A percentile compares a stretch with the other conserved stretches of the same genome.
These are phyloP conservation scores for Gymnogyps californianus DNA, from an alignment of 2,113 vertebrate species.

Conservation along the genomic window DNA sequence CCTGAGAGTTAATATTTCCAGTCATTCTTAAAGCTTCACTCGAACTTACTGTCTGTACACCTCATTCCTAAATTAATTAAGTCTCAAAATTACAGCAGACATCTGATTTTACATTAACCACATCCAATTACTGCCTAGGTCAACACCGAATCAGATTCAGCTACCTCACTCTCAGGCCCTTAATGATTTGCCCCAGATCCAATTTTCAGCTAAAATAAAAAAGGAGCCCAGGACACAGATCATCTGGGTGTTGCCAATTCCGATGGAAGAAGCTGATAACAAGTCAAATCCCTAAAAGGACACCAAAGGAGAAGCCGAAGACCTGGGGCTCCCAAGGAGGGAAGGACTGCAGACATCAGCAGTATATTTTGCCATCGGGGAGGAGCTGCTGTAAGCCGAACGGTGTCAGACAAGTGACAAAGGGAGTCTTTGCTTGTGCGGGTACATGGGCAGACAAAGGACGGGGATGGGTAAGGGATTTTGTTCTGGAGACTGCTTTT, in stretches of 20 bases:
- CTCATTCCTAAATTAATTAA: conserved; percentile 1
- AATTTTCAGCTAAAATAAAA: background rate
- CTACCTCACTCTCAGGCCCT: background rate
- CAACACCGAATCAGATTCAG: background rate
- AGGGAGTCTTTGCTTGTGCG: background rate
- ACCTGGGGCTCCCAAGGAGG: background rate
- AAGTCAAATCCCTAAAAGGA: background rate
- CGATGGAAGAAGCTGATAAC: background rate
- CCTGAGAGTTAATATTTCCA: background rate
- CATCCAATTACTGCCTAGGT: background rate
- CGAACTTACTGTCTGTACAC: background rate
- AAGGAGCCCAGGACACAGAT: background rate
- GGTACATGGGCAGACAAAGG: background rate
- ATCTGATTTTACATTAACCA: background rate
- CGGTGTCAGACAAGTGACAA: background rate
- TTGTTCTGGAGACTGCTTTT: background rate
- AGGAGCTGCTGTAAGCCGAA: background rate
- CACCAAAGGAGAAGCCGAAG: background rate
- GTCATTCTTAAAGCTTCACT: background rate
- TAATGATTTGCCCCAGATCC: background rate
- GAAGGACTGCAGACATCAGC: background rate
- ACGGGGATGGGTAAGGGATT: background rate
- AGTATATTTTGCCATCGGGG: background rate
- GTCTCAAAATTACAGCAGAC: background rate
- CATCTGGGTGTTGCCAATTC: background rate